Conservation (phyloP, 2,888 invertebrate species). For the Drymonia ruficornis region DNA sequence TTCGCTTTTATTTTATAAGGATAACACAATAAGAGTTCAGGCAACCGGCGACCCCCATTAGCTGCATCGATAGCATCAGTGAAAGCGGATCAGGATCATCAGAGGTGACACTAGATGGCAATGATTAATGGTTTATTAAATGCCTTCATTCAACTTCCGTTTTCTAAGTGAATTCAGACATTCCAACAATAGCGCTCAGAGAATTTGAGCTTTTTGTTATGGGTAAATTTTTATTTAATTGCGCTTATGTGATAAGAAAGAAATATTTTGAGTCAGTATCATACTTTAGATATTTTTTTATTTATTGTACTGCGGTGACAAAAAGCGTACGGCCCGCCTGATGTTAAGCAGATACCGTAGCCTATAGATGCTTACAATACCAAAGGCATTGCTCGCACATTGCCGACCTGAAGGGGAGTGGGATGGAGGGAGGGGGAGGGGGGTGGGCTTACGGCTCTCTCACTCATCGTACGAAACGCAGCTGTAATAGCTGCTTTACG, state of each 20-base stretch:
- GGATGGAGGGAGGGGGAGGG: too few relatives aligned
- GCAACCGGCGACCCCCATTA: constrained; percentile 7
- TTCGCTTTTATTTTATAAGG: constrained; percentile 6
- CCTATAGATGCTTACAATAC: too few relatives aligned
- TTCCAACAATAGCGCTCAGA: background rate
- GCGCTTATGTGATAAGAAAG: background rate
- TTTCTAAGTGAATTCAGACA: background rate
- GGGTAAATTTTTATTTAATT: background rate
- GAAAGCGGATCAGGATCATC: constrained; percentile 26
- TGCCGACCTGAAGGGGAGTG: too few relatives aligned
- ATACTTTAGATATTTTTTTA: too few relatives aligned
- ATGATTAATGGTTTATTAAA: constrained; percentile 5
- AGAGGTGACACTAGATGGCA: constrained; percentile 18
- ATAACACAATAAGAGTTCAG: constrained; percentile 7
- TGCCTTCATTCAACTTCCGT: constrained; percentile 6
- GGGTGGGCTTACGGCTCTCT: too few relatives aligned
- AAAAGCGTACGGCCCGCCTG: too few relatives aligned
- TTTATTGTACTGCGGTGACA: too few relatives aligned
- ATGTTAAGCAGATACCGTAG: too few relatives aligned
- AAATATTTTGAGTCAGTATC: background rate
- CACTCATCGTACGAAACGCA: too few relatives aligned
- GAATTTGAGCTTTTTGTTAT: background rate
- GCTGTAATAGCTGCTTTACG: too few relatives aligned
- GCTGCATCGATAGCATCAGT: constrained; percentile 10
- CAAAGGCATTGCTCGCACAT: too few relatives aligned